Evolutionary conservation across 2,797 vertebrate species (phyloP).

Genomic region (Schizopygopsis malacanthus): DNA sequence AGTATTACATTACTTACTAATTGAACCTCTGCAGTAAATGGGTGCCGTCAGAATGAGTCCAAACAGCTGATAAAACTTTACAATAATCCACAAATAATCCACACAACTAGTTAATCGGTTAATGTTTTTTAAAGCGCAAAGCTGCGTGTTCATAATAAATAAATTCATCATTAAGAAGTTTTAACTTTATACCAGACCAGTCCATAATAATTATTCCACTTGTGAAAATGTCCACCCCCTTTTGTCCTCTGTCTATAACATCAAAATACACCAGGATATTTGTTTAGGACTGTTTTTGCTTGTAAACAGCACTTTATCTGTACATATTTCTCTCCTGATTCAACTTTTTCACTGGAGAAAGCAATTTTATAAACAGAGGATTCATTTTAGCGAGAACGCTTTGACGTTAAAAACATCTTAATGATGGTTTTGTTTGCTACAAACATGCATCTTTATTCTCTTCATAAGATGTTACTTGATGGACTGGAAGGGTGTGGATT

Average conservation of each 20-base stretch:
- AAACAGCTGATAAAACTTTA: not conserved
- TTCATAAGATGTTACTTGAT: not conserved
- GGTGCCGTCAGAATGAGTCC: not conserved
- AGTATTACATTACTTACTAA: not conserved
- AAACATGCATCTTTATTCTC: not conserved
- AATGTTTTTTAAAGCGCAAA: not conserved
- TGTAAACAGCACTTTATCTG: not conserved
- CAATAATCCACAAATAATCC: not conserved
- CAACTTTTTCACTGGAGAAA: not conserved
- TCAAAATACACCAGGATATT: not conserved
- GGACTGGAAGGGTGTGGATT: not conserved
- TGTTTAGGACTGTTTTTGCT: not conserved
- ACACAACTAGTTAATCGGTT: not conserved
- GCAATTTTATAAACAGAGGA: not conserved
- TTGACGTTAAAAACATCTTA: not conserved
- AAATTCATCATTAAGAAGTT: not conserved
- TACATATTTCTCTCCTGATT: not conserved
- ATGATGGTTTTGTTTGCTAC: not conserved
- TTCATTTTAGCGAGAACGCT: not conserved
- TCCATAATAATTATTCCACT: not conserved
- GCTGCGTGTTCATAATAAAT: not conserved
- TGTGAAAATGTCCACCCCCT: not conserved
- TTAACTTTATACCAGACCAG: not conserved
- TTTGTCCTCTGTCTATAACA: not conserved
- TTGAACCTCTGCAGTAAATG: not conserved